Evolutionary conservation across 1,140 invertebrate genomes (phyloP).

Genomic region (Uloborus diversus): DNA sequence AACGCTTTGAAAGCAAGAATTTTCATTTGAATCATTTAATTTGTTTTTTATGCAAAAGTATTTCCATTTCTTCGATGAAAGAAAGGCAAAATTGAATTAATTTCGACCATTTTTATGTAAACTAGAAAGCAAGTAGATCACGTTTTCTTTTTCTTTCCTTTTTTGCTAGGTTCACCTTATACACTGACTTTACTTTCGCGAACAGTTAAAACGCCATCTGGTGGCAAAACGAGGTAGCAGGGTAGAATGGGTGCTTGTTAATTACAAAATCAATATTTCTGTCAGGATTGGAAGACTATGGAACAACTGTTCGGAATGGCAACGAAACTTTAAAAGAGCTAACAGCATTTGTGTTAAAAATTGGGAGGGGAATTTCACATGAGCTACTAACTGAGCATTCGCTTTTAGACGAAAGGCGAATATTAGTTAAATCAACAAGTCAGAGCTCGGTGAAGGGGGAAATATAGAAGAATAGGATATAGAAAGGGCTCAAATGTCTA

Average conservation of each 20-base stretch:
- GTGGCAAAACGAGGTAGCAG: constrained; percentile 26
- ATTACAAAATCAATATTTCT: constrained; percentile 50
- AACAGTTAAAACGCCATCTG: constrained; percentile 21
- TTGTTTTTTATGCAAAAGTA: background rate
- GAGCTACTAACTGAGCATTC: no score
- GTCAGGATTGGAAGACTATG: constrained; percentile 4
- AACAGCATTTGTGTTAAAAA: constrained; percentile 20
- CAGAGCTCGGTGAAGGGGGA: no score
- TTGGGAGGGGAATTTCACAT: background rate
- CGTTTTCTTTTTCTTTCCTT: background rate
- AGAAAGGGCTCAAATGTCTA: no score
- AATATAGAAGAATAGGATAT: no score
- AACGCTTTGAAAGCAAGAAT: background rate
- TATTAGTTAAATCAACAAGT: no score
- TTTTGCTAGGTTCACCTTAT: background rate
- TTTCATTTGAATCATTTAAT: background rate
- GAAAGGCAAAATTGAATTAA: constrained; percentile 19
- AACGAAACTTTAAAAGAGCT: constrained; percentile 12
- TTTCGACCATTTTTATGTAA: constrained; percentile 4
- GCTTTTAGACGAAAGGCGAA: no score
- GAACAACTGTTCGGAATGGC: constrained; percentile 18
- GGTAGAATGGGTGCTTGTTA: constrained; percentile 29
- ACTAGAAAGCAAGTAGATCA: background rate
- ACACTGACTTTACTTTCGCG: background rate
- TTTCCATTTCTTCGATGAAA: background rate